phyloP scores from a whole-genome alignment of 2,797 vertebrate genomes.

The Odontamblyopus rebecca region DNA sequence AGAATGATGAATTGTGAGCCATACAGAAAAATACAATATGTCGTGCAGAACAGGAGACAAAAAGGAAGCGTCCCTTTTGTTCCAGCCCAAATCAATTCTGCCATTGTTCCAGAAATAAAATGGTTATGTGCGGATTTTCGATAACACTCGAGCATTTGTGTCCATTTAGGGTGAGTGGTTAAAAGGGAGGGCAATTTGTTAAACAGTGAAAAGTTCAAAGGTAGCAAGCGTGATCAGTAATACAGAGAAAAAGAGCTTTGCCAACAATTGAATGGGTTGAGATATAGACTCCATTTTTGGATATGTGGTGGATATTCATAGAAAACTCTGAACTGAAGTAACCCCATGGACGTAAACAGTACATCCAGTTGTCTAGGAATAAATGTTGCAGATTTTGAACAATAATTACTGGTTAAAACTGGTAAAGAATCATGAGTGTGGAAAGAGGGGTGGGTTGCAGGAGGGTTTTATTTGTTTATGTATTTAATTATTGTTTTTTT shows the following conservation, averaged over 20 bases:
- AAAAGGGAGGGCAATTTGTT: not conserved
- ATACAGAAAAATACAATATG: slow-evolving; percentile 19
- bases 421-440: too few species aligned
- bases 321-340: not conserved
- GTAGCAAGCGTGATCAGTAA: not conserved
- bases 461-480: too few species aligned
- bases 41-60: slow-evolving; percentile 20
- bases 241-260: not conserved
- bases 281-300: not conserved
- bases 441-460: too few species aligned
- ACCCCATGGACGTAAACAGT: not conserved
- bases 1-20: slow-evolving; percentile 31
- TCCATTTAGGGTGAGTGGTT: not conserved
- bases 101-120: slow-evolving; percentile 12
- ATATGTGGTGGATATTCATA: not conserved
- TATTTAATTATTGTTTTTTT: too few species aligned
- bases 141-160: not conserved
- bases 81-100: slow-evolving; percentile 4
- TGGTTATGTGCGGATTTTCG: not conserved
- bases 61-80: slow-evolving; percentile 6
- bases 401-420: not conserved
- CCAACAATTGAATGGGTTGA: not conserved
- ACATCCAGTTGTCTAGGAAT: not conserved
- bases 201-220: not conserved
- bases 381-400: not conserved